Percentiles rank a stretch among this genome's conserved stretches.
These are phyloP conservation scores for Anguilla megastoma DNA, from an alignment of 2,797 vertebrate species.

Conservation along the genomic window DNA sequence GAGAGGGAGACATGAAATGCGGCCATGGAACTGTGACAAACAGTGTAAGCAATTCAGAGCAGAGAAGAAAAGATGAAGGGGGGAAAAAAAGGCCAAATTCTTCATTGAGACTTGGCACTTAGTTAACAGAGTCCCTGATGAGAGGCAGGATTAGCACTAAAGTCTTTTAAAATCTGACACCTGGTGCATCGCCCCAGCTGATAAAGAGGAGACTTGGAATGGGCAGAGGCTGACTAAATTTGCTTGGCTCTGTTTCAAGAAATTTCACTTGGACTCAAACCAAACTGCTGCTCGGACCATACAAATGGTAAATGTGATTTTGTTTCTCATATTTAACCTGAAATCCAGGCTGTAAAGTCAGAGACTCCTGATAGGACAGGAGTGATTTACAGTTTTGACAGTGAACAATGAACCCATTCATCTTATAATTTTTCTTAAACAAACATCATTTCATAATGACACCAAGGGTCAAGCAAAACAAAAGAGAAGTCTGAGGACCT, in stretches of 20 bases:
- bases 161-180: conserved; percentile 35
- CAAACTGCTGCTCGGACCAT: background rate
- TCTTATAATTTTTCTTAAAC: background rate
- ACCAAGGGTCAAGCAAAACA: background rate
- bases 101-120: conserved; percentile 34
- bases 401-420: background rate
- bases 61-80: conserved; percentile 23
- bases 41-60: conserved; percentile 25
- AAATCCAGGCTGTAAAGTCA: background rate
- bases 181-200: conserved; percentile 15
- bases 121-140: conserved; percentile 1
- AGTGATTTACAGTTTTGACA: background rate
- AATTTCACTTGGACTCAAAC: conserved; percentile 2
- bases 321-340: conserved; percentile 6
- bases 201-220: conserved; percentile 25
- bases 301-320: conserved; percentile 16
- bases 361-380: background rate
- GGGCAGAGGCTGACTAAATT: background rate
- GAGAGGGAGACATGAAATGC: conserved; percentile 10
- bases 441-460: background rate
- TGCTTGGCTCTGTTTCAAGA: conserved; percentile 19
- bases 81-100: conserved; percentile 13
- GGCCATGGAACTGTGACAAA: conserved; percentile 25
- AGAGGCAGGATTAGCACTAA: conserved; percentile 30
- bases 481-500: background rate